A percentile compares a stretch with the other conserved stretches of the same genome.
Evolutionary conservation across 2,888 invertebrate species (phyloP).

Genomic region (Encarsia formosa): DNA sequence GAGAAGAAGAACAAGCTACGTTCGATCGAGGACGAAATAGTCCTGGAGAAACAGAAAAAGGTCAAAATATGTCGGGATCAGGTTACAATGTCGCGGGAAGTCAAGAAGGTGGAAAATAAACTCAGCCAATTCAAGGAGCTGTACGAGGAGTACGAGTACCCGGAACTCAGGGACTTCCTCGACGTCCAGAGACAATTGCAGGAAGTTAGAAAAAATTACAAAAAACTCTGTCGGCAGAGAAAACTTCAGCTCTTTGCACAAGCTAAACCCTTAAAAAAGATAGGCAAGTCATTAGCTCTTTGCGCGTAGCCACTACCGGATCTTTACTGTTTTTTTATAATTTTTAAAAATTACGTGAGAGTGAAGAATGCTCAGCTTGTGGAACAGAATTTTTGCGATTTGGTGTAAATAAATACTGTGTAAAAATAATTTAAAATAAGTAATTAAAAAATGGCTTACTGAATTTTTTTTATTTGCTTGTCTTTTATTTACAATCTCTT

Average conservation of each 20-base stretch:
- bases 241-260: slow-evolving; percentile 14
- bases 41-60: slow-evolving; percentile 37
- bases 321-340: too few species aligned
- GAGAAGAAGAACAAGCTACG: slow-evolving; percentile 54
- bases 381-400: too few species aligned
- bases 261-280: not conserved
- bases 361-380: too few species aligned
- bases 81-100: slow-evolving; percentile 48
- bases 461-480: too few species aligned
- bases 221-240: slow-evolving; percentile 6
- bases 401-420: too few species aligned
- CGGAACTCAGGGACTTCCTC: slow-evolving; percentile 16
- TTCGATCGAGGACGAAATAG: slow-evolving; percentile 50
- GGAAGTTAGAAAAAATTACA: slow-evolving; percentile 1
- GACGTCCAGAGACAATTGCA: slow-evolving; percentile 10
- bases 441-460: too few species aligned
- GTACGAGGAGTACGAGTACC: slow-evolving; percentile 50
- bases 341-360: too few species aligned
- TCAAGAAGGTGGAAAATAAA: slow-evolving; percentile 47
- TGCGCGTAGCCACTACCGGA: too few species aligned
- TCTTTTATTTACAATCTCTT: too few species aligned
- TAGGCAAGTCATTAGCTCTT: not conserved
- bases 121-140: slow-evolving; percentile 47
- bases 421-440: too few species aligned
- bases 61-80: slow-evolving; percentile 53